phyloP scores from a whole-genome alignment of 2,113 vertebrate species.

The Carettochelys insculpta region DNA sequence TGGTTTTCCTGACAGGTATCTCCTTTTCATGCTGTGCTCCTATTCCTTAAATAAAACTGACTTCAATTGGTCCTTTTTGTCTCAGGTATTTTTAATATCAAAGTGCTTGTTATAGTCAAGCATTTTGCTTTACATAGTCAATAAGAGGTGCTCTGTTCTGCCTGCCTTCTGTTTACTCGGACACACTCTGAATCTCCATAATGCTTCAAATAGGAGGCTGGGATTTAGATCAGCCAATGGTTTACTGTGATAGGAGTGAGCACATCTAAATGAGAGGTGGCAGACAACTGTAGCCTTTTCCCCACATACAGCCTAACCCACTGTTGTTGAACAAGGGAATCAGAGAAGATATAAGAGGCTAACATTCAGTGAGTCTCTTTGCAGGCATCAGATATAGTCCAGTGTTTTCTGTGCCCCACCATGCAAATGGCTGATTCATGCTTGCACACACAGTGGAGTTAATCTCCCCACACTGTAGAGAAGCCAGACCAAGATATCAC shows the following conservation, averaged over 20 bases:
- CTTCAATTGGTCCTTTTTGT: no score
- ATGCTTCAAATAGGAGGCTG: not conserved
- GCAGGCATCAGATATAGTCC: not conserved
- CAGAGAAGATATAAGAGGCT: not conserved
- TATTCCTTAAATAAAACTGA: no score
- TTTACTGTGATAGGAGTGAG: not conserved
- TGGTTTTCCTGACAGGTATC: no score
- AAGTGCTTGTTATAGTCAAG: no score
- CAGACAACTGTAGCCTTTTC: not conserved
- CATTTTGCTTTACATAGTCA: no score
- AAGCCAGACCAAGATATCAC: not conserved
- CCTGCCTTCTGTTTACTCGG: not conserved
- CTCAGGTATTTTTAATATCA: no score
- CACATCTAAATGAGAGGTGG: not conserved
- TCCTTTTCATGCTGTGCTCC: no score
- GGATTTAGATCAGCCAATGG: not conserved
- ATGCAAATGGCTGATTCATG: not conserved
- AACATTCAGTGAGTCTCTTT: not conserved
- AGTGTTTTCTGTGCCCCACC: not conserved
- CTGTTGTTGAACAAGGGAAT: not conserved
- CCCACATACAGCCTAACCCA: not conserved
- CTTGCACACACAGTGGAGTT: not conserved
- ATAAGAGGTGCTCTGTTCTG: no score
- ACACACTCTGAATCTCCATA: not conserved
- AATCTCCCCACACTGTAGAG: not conserved